These are phyloP conservation scores for Hydrochoerus hydrochaeris DNA, from an alignment of 2,113 vertebrate species.

Conservation along the genomic window DNA sequence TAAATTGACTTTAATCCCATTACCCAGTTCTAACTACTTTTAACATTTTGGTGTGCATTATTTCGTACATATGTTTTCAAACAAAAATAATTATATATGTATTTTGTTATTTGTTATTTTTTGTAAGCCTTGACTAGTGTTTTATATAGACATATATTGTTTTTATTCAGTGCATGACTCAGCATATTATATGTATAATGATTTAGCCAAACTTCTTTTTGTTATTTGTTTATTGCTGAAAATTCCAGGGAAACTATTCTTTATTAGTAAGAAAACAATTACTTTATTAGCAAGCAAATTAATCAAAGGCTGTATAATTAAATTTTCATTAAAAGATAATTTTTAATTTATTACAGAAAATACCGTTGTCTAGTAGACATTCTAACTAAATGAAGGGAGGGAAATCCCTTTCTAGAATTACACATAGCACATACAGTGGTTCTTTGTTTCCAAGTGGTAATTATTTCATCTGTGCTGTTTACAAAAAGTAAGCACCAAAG, in stretches of 20 bases:
- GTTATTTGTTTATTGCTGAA: neutral
- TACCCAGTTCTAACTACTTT: constrained; percentile 30
- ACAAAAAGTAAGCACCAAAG: neutral
- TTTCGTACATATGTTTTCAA: constrained; percentile 31
- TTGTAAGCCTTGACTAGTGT: neutral
- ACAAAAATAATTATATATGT: neutral
- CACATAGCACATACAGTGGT: neutral
- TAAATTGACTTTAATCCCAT: constrained; percentile 5
- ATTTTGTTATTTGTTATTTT: constrained; percentile 23
- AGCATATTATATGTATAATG: neutral
- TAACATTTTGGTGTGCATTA: constrained; percentile 27
- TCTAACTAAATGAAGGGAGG: constrained; percentile 1
- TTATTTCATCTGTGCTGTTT: constrained; percentile 55
- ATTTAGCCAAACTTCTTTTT: constrained; percentile 36
- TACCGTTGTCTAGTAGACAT: neutral
- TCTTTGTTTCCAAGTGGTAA: constrained; percentile 51
- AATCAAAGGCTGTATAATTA: neutral
- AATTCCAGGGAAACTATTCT: neutral
- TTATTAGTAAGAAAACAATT: neutral
- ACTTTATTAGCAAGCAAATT: constrained; percentile 42
- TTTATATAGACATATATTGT: neutral
- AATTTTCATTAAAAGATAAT: constrained; percentile 2
- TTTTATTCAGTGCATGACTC: constrained; percentile 11
- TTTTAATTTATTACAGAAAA: constrained; percentile 47
- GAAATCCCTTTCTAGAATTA: constrained; percentile 31